Evolutionary conservation across 1,140 invertebrate species (phyloP), one percentile per base, ranked within the genome.

Genomic region (Drosophila asahinai): DNA sequence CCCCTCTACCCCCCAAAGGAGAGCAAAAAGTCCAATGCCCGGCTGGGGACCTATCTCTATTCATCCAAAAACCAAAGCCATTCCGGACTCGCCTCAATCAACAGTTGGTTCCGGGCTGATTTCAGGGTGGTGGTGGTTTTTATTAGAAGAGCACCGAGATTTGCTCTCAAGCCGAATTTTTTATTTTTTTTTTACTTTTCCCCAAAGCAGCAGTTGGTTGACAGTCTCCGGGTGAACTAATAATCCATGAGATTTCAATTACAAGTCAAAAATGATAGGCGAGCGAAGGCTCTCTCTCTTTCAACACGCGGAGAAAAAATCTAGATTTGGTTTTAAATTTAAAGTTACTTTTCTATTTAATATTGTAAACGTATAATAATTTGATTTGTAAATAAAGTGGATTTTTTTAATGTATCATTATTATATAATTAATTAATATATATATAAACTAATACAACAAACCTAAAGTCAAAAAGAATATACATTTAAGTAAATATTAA

Each of bases 211-310:
- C 54, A 57, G 54, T 40, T 62, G 30, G 36, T 62, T 62, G 42
- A 57, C 36, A 52, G 38, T 67, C 45, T 54, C 42, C 52, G 64
- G 57, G 42, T 54, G 65, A 86, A 71, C 83, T 89, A 87, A 87
- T 84, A 89, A 90, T 90, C 81, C 86, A 73, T 89, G 81, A 89
- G 84, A 90, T 89, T 89, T 89, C 84, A 89, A 89, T 84, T 89
- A 73, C 81, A 54, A 81, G 74, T 84, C 78, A 66, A 83, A 90
- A 90, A 79, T 90, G 71, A 84, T 81, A 72, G 55, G 52, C 65
- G 30, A 45, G 45, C 40, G 62, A 12, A 15, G 45, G 19, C 19
- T 25, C 59, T 22, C 49, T 14, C 55, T 48, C 43, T 33, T 19
- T 14, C 0, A 19, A 3, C 3, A 54, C 51, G 15, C 12, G 5